A percentile compares a stretch with the other conserved stretches of the same genome.
Conservation (phyloP, 2,888 invertebrate species). For the Trichopoda pennipes region DNA sequence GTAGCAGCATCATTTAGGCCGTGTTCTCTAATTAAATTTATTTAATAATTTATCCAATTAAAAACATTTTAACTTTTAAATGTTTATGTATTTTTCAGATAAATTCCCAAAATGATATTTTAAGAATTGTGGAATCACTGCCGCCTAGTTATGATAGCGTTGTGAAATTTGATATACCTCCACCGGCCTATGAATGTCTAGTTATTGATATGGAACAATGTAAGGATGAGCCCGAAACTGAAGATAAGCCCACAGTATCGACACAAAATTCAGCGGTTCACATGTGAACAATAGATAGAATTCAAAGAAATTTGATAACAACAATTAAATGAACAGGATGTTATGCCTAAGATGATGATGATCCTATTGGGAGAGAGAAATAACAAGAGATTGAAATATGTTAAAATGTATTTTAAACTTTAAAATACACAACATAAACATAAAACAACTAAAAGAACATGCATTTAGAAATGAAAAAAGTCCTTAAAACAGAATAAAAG, state of each 20-base stretch:
- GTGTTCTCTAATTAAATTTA: background rate
- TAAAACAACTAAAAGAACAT: too few species aligned
- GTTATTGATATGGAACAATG: slow-evolving; percentile 78
- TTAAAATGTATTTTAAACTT: background rate
- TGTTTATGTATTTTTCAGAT: slow-evolving; percentile 71
- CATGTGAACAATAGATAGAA: slow-evolving; percentile 69
- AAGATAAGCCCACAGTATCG: slow-evolving; percentile 54
- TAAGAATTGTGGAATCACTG: slow-evolving; percentile 78
- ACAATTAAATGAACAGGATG: slow-evolving; percentile 23
- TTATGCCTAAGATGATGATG: background rate
- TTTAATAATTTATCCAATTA: background rate
- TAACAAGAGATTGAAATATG: slow-evolving; percentile 65
- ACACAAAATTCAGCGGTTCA: slow-evolving; percentile 72
- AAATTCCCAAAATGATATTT: slow-evolving; percentile 80
- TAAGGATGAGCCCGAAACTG: slow-evolving; percentile 74
- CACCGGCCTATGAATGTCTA: slow-evolving; percentile 80
- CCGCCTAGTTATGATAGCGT: slow-evolving; percentile 81
- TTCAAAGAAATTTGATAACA: background rate
- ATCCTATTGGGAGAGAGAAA: slow-evolving; percentile 65
- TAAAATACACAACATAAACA: background rate
- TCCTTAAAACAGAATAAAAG: background rate
- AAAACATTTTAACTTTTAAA: background rate
- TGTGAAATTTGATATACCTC: slow-evolving; percentile 80
- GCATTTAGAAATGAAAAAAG: slow-evolving; percentile 41
- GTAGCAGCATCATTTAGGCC: too few species aligned